Evolutionary conservation across 2,888 invertebrate genomes (phyloP).

Genomic region (Agrotis clavis): DNA sequence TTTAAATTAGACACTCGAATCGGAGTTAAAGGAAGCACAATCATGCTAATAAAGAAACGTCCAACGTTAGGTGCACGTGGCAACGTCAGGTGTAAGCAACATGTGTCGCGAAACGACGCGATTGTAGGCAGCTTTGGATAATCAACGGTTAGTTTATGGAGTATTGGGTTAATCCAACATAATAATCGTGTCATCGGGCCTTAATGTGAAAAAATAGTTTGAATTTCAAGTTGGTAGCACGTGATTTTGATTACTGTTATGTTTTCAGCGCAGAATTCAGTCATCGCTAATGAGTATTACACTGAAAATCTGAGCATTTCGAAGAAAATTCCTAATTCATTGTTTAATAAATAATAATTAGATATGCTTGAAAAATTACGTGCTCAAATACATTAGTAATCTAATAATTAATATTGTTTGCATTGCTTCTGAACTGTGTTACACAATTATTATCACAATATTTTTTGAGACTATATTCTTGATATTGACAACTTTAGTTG

Average conservation of each 20-base stretch:
- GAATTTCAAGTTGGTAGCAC: slow-evolving; percentile 1
- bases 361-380: no score
- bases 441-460: no score
- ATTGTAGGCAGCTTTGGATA: slow-evolving; percentile 39
- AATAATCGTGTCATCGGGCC: slow-evolving; percentile 11
- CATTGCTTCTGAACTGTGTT: no score
- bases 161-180: slow-evolving; percentile 23
- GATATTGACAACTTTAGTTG: no score
- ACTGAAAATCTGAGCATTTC: no score
- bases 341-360: no score
- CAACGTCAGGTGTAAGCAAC: slow-evolving; percentile 82
- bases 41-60: slow-evolving; percentile 62
- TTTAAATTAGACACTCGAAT: slow-evolving; percentile 6
- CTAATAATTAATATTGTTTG: no score
- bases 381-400: no score
- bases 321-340: no score
- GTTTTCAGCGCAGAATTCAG: neutral
- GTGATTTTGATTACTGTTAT: neutral
- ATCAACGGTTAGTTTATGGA: slow-evolving; percentile 24
- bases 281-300: no score
- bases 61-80: slow-evolving; percentile 70
- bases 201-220: slow-evolving; percentile 19
- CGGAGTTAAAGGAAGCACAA: slow-evolving; percentile 54
- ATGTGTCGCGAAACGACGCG: slow-evolving; percentile 78
- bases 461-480: no score